These are phyloP conservation scores for Microcebus lehilahytsara DNA, from an alignment of 2,113 vertebrate genomes.

Conservation along the genomic window DNA sequence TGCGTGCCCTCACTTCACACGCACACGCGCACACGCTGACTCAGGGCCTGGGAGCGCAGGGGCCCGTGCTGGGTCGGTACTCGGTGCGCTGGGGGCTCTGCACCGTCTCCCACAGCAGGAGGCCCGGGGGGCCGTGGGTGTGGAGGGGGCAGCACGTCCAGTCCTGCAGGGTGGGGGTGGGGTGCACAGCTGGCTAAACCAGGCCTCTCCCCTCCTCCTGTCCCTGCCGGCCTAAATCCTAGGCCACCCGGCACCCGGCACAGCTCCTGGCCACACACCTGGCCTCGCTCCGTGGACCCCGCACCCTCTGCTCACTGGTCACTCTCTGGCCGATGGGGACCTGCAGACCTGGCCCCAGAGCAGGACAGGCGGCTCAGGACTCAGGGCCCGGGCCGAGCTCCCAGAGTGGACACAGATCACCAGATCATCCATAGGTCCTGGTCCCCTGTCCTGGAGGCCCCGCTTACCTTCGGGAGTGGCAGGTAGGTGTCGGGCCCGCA, in stretches of 20 bases:
- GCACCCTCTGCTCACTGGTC: not conserved
- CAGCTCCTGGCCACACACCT: not conserved
- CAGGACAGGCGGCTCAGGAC: not conserved
- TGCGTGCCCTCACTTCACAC: not conserved
- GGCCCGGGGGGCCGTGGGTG: rapidly evolving
- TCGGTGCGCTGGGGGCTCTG: rapidly evolving
- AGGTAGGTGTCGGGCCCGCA: constrained; percentile 50
- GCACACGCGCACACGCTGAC: not conserved
- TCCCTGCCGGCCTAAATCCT: not conserved
- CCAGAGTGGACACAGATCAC: not conserved
- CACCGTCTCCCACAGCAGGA: rapidly evolving
- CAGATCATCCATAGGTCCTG: rapidly evolving
- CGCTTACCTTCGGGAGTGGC: constrained; percentile 81
- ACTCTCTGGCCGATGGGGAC: not conserved
- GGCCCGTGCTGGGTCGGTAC: rapidly evolving
- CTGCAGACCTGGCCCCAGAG: not conserved
- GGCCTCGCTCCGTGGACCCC: rapidly evolving
- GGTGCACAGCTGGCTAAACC: not conserved
- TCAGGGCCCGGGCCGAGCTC: not conserved
- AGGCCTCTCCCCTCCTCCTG: not conserved
- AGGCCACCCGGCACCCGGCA: not conserved
- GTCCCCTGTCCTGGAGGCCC: constrained; percentile 42
- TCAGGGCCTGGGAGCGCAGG: not conserved
- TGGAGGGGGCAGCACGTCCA: not conserved
- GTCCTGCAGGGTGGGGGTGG: too few relatives aligned